Evolutionary conservation across 2,888 invertebrate species (phyloP).

Genomic region (Pachydiplax longipennis): DNA sequence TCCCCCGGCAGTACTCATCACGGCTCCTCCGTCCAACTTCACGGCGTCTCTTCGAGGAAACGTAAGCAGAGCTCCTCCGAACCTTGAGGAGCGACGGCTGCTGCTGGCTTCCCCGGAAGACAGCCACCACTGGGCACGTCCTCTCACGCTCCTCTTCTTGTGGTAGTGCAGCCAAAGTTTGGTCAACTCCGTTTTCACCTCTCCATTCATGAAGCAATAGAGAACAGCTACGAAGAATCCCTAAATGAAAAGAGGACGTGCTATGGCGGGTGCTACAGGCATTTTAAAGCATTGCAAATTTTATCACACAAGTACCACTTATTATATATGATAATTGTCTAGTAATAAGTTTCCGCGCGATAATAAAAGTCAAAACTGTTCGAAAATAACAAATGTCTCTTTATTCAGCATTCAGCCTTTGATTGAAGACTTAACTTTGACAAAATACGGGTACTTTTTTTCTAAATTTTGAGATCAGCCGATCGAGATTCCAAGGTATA

Average conservation of each 20-base stretch:
- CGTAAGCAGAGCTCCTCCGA: neutral
- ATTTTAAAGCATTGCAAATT: neutral
- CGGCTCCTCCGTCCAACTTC: no score
- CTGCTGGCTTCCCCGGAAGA: neutral
- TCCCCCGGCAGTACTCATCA: neutral
- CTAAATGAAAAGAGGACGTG: constrained; percentile 57
- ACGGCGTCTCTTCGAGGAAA: neutral
- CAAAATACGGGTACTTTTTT: no score
- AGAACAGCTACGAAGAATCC: constrained; percentile 70
- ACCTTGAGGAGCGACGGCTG: neutral
- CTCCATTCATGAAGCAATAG: constrained; percentile 71
- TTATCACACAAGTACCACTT: neutral
- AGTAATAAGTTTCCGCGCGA: neutral
- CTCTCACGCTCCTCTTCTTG: neutral
- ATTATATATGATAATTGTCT: no score
- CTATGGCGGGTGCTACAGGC: neutral
- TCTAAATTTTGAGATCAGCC: no score
- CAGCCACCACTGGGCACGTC: neutral
- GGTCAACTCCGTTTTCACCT: constrained; percentile 64
- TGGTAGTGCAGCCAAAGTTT: neutral
- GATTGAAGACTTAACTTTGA: no score
- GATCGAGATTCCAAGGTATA: no score
- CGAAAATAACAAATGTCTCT: neutral
- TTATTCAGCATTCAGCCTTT: no score
- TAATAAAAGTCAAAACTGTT: no score